A percentile compares a stretch with the other conserved stretches of the same genome.
Conservation (phyloP, 2,797 vertebrate species). For the Momotus momota region DNA sequence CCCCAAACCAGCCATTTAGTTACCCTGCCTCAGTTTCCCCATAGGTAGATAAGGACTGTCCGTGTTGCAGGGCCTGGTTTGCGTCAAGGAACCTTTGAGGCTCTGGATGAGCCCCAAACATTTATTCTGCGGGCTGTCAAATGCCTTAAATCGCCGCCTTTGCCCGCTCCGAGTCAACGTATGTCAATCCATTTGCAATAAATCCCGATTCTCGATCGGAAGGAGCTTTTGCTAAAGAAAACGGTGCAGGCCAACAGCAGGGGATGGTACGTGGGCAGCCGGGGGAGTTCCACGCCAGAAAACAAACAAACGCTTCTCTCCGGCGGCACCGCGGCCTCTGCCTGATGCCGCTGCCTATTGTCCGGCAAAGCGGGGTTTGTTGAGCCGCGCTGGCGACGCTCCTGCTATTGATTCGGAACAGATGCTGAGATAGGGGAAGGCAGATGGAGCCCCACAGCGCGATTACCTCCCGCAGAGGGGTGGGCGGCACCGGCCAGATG, state of each 20-base stretch:
- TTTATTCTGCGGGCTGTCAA: not conserved
- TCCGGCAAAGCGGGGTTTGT: not conserved
- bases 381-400: not conserved
- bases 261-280: not conserved
- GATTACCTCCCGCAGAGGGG: not conserved
- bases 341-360: not conserved
- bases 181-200: not conserved
- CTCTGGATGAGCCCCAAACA: not conserved
- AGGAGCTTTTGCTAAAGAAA: not conserved
- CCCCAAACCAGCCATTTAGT: not conserved
- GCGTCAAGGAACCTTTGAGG: not conserved
- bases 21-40: not conserved
- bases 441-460: slow-evolving; percentile 23
- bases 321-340: not conserved
- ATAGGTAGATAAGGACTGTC: not conserved
- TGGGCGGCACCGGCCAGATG: not conserved
- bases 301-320: not conserved
- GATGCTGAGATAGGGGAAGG: not conserved
- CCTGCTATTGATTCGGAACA: slow-evolving; percentile 5
- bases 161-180: not conserved
- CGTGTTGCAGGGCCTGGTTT: not conserved
- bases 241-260: not conserved
- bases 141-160: not conserved
- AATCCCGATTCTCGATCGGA: not conserved
- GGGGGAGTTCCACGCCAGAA: not conserved